A percentile compares a stretch with the other conserved stretches of the same genome.
Evolutionary conservation across 2,888 invertebrate genomes (phyloP).

Genomic region (Bugulina stolonifera): DNA sequence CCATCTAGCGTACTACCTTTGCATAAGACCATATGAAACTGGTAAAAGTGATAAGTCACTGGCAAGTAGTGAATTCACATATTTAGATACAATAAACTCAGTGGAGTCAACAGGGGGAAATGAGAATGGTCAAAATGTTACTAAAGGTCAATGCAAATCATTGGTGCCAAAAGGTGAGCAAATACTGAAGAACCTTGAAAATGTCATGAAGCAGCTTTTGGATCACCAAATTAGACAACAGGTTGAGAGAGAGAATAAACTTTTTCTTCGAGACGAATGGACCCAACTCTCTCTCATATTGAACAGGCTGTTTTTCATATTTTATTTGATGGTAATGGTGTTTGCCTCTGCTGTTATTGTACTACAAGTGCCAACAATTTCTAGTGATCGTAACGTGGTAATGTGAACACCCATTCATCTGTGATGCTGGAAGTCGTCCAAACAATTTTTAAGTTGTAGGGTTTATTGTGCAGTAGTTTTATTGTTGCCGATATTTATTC

Average conservation of each 20-base stretch:
- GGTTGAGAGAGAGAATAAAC: no score
- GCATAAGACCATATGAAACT: constrained; percentile 30
- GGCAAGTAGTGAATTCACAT: background rate
- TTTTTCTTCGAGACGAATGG: constrained; percentile 52
- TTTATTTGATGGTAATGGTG: constrained; percentile 45
- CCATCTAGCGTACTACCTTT: constrained; percentile 44
- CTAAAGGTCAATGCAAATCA: background rate
- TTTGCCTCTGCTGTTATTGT: constrained; percentile 47
- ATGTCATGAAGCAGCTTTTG: background rate
- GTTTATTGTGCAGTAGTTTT: no score
- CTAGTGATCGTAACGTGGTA: no score
- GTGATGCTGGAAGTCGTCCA: no score
- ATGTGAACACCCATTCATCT: no score
- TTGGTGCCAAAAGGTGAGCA: background rate
- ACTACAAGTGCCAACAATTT: constrained; percentile 49
- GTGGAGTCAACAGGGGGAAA: background rate
- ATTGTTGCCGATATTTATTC: no score
- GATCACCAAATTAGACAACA: constrained; percentile 37
- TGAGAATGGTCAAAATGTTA: background rate
- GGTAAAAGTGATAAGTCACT: background rate
- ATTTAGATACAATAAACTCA: background rate
- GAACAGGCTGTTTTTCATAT: constrained; percentile 51
- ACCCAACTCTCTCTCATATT: constrained; percentile 49
- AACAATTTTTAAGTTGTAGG: no score
- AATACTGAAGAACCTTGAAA: background rate